A percentile compares a stretch with the other conserved stretches of the same genome.
Evolutionary conservation across 2,113 vertebrate genomes (phyloP).

Genomic region (Pristiophorus japonicus): DNA sequence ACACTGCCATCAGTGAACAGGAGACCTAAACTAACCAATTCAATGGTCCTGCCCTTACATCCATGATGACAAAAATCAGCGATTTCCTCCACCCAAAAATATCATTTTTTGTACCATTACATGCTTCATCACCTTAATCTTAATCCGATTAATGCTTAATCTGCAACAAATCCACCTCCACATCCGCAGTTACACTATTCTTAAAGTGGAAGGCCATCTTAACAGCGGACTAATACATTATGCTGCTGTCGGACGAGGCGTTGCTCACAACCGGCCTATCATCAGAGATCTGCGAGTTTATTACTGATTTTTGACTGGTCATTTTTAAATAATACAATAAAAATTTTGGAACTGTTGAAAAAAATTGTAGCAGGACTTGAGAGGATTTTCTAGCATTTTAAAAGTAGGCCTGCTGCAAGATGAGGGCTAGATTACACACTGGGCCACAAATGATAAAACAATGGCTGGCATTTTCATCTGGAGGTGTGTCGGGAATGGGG

Average conservation of each 20-base stretch:
- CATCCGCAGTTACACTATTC: not conserved
- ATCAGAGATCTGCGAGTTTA: not conserved
- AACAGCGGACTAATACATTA: not conserved
- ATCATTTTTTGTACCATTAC: not conserved
- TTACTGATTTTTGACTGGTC: not conserved
- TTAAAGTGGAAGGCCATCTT: not conserved
- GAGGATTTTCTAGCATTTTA: not conserved
- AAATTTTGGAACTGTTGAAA: not conserved
- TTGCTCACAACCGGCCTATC: not conserved
- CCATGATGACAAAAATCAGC: not conserved
- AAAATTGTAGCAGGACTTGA: not conserved
- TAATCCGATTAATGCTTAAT: not conserved
- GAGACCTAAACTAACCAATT: slow-evolving; percentile 1
- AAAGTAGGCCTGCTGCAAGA: not conserved
- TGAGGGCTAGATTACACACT: no score
- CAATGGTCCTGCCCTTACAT: not conserved
- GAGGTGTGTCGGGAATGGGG: no score
- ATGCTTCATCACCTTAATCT: not conserved
- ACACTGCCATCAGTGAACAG: not conserved
- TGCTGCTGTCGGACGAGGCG: not conserved
- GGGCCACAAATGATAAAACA: not conserved
- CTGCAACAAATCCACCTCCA: not conserved
- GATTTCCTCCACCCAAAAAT: not conserved
- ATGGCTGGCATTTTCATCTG: no score
- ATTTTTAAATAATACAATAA: not conserved